Evolutionary conservation across 1,140 invertebrate species (phyloP), one percentile per base, ranked within the genome.

Genomic region (Frieseomelitta varia): DNA sequence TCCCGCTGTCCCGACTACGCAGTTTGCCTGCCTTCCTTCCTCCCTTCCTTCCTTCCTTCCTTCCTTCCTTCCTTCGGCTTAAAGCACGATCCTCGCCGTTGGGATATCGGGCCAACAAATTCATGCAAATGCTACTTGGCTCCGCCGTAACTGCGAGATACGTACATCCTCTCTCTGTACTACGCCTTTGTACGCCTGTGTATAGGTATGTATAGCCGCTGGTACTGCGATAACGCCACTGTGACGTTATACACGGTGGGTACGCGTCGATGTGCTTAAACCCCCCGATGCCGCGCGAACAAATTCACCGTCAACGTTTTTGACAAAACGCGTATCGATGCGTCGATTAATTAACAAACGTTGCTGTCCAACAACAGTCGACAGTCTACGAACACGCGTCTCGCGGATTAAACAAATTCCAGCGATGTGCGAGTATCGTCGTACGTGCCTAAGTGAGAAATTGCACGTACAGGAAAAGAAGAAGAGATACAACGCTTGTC

Each of bases 61-160:
- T 47, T 47, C 39, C 39, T 47, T 47, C 39, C 71, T 79, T 87
- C 81, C 88, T 90, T 79, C 68, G 87, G 85, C 78, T 91, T 89
- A 90, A 91, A 92, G 90, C 83, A 87, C 90, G 88, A 92, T 86
- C 84, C 85, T 89, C 77, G 30, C 30, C 30, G 88, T 61, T 65
- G 47, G 85, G 85, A 91, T 92, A 91, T 92, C 88, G 88, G 90
- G 78, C 85, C 91, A 91, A 92, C 91, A 91, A 92, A 92, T 92
- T 92, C 91, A 92, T 91, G 92, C 91, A 92, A 92, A 92, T 92
- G 87, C 85, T 84, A 88, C 88, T 90, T 86, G 87, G 73, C 89
- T 88, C 82, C 80, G 58, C 65, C 78, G 81, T 88, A 71, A 79
- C 77, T 73, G 78, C 82, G 87, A 47, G 39, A 91, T 91, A 90